Base-by-base conservation (phyloP, 2,113 vertebrate species). In the Ranitomeya variabilis region DNA sequence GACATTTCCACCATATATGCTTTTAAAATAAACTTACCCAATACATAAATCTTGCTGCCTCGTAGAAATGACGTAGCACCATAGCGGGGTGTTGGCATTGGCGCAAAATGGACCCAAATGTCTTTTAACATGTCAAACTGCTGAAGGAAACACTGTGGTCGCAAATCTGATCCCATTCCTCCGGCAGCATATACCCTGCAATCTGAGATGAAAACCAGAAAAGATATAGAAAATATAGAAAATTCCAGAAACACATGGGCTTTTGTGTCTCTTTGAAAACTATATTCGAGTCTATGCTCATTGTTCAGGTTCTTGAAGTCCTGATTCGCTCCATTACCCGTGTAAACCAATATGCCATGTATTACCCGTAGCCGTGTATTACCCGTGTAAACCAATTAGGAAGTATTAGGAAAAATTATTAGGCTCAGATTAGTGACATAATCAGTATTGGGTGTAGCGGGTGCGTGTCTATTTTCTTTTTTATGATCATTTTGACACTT, bases 51-150 rank as follows among this genome's bases (percentile, higher is more conserved):
- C 92, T 98, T 99, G 92, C 93, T 93, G 90, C 95, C 97, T 89
- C 96, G 92, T 71, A 99, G 95, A 89, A 97, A 94, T 87, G 95
- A 94, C 0, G 95, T 98, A 92, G 97, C 95, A 5, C 97, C 98
- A 0, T 99, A 99, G 80, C 98, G 95, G 0, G 98, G 96, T 0
- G 97, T 98, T 71, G 97, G 96, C 97, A 99, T 99, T 67, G 97
- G 95, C 0, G 98, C 97, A 88, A 99, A 95, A 0, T 97, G 95
- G 16, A 97, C 97, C 98, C 98, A 99, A 91, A 99, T 95, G 81
- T 99, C 98, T 93, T 99, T 99, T 59, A 98, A 95, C 92, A 95
- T 95, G 92, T 99, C 98, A 0, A 99, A 99, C 93, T 99, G 97
- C 90, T 99, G 98, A 82, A 99, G 95, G 92, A 97, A 94, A 90